Conservation (phyloP, 2,113 vertebrate species). For the Corythoichthys intestinalis region DNA sequence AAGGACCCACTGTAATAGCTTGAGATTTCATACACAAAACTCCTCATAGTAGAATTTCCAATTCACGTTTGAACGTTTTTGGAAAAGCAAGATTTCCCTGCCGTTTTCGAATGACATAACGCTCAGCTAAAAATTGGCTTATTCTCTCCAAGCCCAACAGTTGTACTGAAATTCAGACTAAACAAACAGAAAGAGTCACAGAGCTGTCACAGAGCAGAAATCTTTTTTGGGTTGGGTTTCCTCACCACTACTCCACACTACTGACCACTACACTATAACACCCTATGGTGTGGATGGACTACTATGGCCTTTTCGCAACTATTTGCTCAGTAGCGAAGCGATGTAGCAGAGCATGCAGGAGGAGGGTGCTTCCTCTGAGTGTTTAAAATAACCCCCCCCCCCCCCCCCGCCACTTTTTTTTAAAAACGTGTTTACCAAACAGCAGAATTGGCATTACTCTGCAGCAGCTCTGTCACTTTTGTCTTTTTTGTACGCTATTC, state of each 20-base stretch:
- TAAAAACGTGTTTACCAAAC: background rate
- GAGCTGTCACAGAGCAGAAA: constrained; percentile 38
- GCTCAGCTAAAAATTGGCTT: background rate
- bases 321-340: constrained; percentile 68
- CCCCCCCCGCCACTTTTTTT: background rate
- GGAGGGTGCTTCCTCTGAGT: constrained; percentile 42
- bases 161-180: background rate
- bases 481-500: constrained; percentile 18
- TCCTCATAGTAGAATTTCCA: no score
- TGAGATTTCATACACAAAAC: no score
- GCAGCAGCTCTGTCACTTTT: constrained; percentile 28
- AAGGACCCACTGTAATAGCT: no score
- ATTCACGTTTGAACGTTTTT: background rate
- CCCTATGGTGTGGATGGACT: constrained; percentile 58
- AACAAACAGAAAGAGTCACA: constrained; percentile 21
- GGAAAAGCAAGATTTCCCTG: background rate
- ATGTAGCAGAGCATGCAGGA: constrained; percentile 70
- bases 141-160: background rate
- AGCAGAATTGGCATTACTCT: constrained; percentile 26
- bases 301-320: constrained; percentile 29
- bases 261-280: constrained; percentile 68
- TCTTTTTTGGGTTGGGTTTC: constrained; percentile 50
- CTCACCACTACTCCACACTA: constrained; percentile 71
- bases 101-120: background rate
- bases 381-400: constrained; percentile 29